phyloP scores from a whole-genome alignment of 2,888 invertebrate species.

The Choristoneura rosaceana region DNA sequence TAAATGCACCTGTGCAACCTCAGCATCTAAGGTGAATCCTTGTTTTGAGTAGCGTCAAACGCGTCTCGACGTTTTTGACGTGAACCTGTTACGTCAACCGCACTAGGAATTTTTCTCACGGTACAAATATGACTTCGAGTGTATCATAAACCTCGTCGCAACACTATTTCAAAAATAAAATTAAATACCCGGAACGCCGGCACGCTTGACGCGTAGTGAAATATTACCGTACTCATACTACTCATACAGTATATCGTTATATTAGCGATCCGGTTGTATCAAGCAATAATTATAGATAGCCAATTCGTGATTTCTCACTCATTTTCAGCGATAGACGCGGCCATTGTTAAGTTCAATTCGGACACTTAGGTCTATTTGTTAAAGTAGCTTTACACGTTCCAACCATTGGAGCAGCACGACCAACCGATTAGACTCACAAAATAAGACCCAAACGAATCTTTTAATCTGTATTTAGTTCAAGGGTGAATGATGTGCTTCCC shows the following conservation, averaged over 20 bases:
- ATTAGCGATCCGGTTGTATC: constrained; percentile 18
- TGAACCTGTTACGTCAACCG: too few relatives aligned
- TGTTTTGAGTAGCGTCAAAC: too few relatives aligned
- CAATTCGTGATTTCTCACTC: constrained; percentile 32
- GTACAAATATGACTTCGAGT: background rate
- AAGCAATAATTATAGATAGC: constrained; percentile 8
- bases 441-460: too few relatives aligned
- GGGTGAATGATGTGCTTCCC: too few relatives aligned
- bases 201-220: background rate
- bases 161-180: background rate
- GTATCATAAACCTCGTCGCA: background rate
- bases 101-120: too few relatives aligned
- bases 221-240: constrained; percentile 6
- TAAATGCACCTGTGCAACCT: too few relatives aligned
- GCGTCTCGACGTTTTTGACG: too few relatives aligned
- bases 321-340: constrained; percentile 24
- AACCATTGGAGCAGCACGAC: background rate
- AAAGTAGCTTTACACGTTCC: constrained; percentile 1
- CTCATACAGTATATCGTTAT: constrained; percentile 14
- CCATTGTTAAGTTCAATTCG: constrained; percentile 3
- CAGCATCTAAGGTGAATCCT: too few relatives aligned
- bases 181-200: background rate
- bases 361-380: background rate
- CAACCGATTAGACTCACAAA: too few relatives aligned
- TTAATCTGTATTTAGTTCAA: too few relatives aligned